These are phyloP conservation scores for Tribolium freemani DNA, from an alignment of 2,888 invertebrate species.

Conservation along the genomic window DNA sequence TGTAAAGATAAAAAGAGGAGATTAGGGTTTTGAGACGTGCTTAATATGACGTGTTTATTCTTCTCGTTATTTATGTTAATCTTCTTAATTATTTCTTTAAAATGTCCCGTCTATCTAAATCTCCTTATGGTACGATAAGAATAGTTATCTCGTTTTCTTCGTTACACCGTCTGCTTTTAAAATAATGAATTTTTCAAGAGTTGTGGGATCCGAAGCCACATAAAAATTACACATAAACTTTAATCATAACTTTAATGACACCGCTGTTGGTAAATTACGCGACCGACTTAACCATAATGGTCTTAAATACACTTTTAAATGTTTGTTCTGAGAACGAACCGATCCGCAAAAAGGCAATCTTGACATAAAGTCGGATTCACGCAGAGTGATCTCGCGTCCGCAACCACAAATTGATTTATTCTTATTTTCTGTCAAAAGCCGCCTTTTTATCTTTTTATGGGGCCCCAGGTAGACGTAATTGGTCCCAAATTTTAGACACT, in stretches of 20 bases:
- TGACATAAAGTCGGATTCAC: slow-evolving; percentile 31
- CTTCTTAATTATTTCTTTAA: slow-evolving; percentile 33
- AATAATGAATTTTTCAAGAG: slow-evolving; percentile 34
- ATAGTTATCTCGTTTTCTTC: slow-evolving; percentile 25
- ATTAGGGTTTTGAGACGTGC: slow-evolving; percentile 10
- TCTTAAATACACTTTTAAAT: slow-evolving; percentile 17
- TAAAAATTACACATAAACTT: slow-evolving; percentile 28
- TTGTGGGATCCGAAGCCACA: slow-evolving; percentile 2
- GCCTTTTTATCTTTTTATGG: background rate
- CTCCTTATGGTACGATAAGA: slow-evolving; percentile 22
- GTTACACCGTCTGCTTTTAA: slow-evolving; percentile 29
- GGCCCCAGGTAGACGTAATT: slow-evolving; percentile 39
- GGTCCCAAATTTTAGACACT: slow-evolving; percentile 41
- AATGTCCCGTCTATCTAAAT: slow-evolving; percentile 32
- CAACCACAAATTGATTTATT: slow-evolving; percentile 31
- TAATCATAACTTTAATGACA: slow-evolving; percentile 32
- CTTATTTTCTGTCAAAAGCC: slow-evolving; percentile 12
- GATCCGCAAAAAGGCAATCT: slow-evolving; percentile 20
- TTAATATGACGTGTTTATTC: slow-evolving; percentile 36
- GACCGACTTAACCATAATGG: slow-evolving; percentile 27
- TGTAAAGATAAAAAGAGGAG: slow-evolving; percentile 32
- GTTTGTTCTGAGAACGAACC: slow-evolving; percentile 35
- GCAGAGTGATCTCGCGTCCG: slow-evolving; percentile 28
- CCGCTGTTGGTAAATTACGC: slow-evolving; percentile 27
- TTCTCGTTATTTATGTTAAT: slow-evolving; percentile 29